Evolutionary conservation across 2,797 vertebrate genomes (phyloP).

Genomic region (Agapornis canus): DNA sequence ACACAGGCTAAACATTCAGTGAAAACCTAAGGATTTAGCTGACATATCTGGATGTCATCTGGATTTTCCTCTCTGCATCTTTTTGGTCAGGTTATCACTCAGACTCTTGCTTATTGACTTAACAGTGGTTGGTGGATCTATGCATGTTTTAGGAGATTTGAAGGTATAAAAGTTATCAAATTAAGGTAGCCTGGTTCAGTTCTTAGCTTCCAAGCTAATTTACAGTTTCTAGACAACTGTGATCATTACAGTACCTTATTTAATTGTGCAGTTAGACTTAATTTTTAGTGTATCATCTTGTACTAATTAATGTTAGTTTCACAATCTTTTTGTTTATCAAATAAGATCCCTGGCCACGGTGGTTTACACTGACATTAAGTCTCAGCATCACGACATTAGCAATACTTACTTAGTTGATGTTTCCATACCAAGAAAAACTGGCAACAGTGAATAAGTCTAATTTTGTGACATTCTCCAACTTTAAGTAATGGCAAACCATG

Average conservation of each 20-base stretch:
- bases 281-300: neutral
- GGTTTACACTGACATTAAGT: neutral
- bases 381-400: neutral
- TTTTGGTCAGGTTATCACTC: neutral
- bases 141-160: neutral
- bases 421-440: neutral
- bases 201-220: neutral
- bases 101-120: neutral
- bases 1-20: neutral
- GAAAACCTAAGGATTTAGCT: neutral
- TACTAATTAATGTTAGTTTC: neutral
- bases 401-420: neutral
- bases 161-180: neutral
- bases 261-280: neutral
- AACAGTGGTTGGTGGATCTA: neutral
- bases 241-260: neutral
- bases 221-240: neutral
- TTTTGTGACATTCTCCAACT: neutral
- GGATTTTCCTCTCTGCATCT: neutral
- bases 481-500: neutral
- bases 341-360: neutral
- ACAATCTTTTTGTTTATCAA: neutral
- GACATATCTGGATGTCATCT: neutral
- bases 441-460: neutral
- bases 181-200: neutral